phyloP scores from a whole-genome alignment of 1,140 invertebrate genomes.

The Papilio aristodemus region DNA sequence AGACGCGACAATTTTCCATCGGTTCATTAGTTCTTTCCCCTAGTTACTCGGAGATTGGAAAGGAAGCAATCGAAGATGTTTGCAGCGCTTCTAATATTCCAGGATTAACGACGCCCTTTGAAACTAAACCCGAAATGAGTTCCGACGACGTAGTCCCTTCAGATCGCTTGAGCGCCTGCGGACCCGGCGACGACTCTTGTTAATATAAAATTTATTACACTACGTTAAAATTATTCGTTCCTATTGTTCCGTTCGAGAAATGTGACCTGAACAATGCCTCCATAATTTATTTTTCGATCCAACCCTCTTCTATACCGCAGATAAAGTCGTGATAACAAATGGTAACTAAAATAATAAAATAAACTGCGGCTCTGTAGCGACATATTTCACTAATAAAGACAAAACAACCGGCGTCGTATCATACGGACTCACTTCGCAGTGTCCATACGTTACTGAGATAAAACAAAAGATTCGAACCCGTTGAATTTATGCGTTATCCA shows the following conservation, averaged over 20 bases:
- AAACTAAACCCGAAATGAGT: conserved; percentile 72
- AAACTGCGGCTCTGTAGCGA: conserved; percentile 67
- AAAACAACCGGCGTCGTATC: conserved; percentile 73
- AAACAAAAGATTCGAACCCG: conserved; percentile 74
- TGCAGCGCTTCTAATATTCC: conserved; percentile 64
- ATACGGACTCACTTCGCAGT: conserved; percentile 78
- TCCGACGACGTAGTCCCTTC: conserved; percentile 35
- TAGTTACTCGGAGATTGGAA: conserved; percentile 37
- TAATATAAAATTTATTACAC: conserved; percentile 73
- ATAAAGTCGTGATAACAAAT: conserved; percentile 80
- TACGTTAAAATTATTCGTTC: conserved; percentile 66
- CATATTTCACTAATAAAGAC: conserved; percentile 80
- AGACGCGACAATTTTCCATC: conserved; percentile 47
- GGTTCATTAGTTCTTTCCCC: conserved; percentile 60
- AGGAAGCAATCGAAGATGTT: conserved; percentile 57
- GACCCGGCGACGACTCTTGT: conserved; percentile 56
- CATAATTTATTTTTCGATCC: conserved; percentile 78
- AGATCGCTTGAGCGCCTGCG: conserved; percentile 37
- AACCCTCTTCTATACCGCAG: conserved; percentile 69
- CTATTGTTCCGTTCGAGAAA: conserved; percentile 72
- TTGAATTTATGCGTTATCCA: conserved; percentile 78
- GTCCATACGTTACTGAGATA: conserved; percentile 79
- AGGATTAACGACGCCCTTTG: conserved; percentile 69
- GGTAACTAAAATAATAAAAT: conserved; percentile 80
- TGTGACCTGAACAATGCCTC: conserved; percentile 71